These are phyloP conservation scores for Heliocidaris erythrogramma DNA, from an alignment of 35 echinoderm and acorn worm species.

Conservation along the genomic window DNA sequence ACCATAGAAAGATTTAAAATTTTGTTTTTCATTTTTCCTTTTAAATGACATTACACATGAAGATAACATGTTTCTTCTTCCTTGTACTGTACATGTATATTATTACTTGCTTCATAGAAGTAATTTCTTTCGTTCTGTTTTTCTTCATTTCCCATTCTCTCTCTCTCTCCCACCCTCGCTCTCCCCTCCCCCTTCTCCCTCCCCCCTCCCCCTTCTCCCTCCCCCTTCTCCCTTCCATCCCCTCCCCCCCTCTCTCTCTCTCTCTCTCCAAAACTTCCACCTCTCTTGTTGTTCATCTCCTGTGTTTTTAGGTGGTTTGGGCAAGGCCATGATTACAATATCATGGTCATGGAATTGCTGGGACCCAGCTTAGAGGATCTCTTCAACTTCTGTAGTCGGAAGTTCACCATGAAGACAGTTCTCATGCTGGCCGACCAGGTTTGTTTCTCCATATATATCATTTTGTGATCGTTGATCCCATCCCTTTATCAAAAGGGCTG, in stretches of 20 bases:
- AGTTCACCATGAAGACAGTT: conserved; percentile 95
- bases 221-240: background rate
- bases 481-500: too few relatives aligned
- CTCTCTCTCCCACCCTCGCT: background rate
- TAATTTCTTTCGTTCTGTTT: background rate
- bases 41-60: too few relatives aligned
- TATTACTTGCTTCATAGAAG: background rate
- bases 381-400: conserved; percentile 91
- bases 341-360: conserved; percentile 94
- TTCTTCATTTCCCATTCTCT: background rate
- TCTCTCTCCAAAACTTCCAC: background rate
- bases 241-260: background rate
- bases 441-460: background rate
- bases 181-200: too few relatives aligned
- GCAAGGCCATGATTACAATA: conserved; percentile 86
- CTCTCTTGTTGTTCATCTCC: background rate
- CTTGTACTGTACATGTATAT: too few relatives aligned
- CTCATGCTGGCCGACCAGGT: conserved; percentile 97
- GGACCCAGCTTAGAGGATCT: conserved; percentile 97
- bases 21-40: too few relatives aligned
- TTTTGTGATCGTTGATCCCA: too few relatives aligned
- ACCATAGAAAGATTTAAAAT: too few relatives aligned
- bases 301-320: conserved; percentile 83
- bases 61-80: too few relatives aligned
- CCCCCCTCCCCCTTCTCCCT: background rate